Conservation (phyloP, 2,113 vertebrate species). For the Pelvicachromis taeniatus region DNA sequence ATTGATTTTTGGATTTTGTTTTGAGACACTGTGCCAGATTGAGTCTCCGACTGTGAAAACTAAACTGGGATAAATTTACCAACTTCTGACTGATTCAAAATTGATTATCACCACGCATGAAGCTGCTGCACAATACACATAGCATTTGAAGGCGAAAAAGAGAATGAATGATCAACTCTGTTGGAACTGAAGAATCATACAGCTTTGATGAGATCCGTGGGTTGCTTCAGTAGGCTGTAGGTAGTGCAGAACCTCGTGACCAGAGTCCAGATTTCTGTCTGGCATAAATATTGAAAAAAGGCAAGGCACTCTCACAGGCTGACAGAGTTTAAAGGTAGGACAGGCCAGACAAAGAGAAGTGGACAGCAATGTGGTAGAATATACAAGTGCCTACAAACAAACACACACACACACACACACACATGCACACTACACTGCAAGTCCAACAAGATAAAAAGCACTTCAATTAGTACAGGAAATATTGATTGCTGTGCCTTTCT, state of each 20-base stretch:
- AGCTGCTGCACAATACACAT: background rate
- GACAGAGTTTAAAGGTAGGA: conserved; percentile 57
- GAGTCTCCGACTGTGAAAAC: conserved; percentile 23
- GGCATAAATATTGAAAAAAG: conserved; percentile 58
- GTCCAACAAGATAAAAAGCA: conserved; percentile 71
- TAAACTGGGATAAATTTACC: conserved; percentile 26
- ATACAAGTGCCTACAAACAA: conserved; percentile 13
- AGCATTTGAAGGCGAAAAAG: background rate
- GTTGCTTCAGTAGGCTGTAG: conserved; percentile 4
- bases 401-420: background rate
- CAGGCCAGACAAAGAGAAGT: conserved; percentile 43
- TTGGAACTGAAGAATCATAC: background rate
- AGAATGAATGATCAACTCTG: background rate
- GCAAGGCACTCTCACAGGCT: conserved; percentile 18
- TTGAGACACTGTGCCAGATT: conserved; percentile 32
- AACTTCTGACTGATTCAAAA: conserved; percentile 2
- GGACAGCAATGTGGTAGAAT: conserved; percentile 45
- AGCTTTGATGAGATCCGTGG: conserved; percentile 2
- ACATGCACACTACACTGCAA: background rate
- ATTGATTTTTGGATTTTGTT: conserved; percentile 58
- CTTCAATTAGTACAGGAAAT: conserved; percentile 76
- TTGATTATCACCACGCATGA: background rate
- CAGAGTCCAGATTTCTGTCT: conserved; percentile 40
- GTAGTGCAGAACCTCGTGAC: conserved; percentile 33
- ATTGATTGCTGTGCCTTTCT: conserved; percentile 78